Evolutionary conservation across 2,797 vertebrate genomes (phyloP), one percentile per base, ranked within the genome.

Genomic region (Crax fasciolata): DNA sequence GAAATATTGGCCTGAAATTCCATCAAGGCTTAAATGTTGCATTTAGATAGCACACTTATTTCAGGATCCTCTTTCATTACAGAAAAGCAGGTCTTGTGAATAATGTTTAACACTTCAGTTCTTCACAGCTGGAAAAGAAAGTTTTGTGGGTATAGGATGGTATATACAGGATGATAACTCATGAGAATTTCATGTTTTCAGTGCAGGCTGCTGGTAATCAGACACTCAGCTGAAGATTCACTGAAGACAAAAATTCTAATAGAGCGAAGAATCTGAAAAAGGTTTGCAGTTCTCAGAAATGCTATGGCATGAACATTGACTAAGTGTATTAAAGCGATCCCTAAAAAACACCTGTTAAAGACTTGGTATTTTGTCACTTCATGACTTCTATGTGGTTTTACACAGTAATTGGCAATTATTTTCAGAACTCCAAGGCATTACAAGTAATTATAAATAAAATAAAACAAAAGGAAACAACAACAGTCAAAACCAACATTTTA

Each of bases 241-340:
- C 19, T 70, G 62, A 77, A 62, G 46, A 55, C 35, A 30, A 52
- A 17, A 3, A 16, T 95, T 94, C 66, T 77, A 88, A 85, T 65
- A 97, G 95, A 96, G 85, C 90, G 79, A 97, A 89, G 41, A 94
- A 41, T 72, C 55, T 39, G 20, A 58, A 93, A 41, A 87, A 92
- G n/a, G 43, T 82, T 58, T 94, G 75, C 49, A 81, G 1, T 89
- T 97, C 94, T 92, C 96, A 95, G 93, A 97, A 98, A 88, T 3
- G 23, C 51, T 93, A 89, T 96, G 87, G 93, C 89, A 96, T 92
- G n/a, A 35, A 81, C 41, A 70, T 77, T 75, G 59, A 89, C 90
- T 88, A 94, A 55, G 41, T 59, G 19, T 91, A 91, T 88, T 94
- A 94, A 96, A 97, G 73, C 75, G 84, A 95, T 39, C 27, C 54